Evolutionary conservation across 2,888 invertebrate genomes (phyloP).

Genomic region (Tetranychus truncatus): DNA sequence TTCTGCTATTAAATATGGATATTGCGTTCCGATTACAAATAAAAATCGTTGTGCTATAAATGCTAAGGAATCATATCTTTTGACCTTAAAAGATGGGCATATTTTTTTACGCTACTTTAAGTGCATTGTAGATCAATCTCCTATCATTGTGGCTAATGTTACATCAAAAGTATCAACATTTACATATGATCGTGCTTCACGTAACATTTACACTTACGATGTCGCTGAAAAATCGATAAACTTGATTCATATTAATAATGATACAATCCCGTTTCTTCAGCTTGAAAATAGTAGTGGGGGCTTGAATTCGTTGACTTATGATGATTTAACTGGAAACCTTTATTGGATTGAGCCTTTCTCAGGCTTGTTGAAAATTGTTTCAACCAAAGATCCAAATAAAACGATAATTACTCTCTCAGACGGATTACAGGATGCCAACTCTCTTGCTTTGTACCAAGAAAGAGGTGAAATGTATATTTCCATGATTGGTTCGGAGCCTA

Average conservation of each 20-base stretch:
- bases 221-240: background rate
- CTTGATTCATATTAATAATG: background rate
- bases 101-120: background rate
- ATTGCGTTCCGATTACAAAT: background rate
- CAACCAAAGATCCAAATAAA: background rate
- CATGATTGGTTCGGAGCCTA: background rate
- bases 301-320: background rate
- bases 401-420: background rate
- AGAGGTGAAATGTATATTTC: slow-evolving; percentile 4
- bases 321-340: background rate
- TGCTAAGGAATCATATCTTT: background rate
- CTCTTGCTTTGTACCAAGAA: background rate
- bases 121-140: background rate
- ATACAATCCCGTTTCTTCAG: background rate
- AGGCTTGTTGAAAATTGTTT: background rate
- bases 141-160: background rate
- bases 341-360: background rate
- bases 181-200: background rate
- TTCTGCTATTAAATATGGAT: background rate
- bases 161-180: background rate
- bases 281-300: background rate
- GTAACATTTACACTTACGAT: background rate
- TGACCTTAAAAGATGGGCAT: background rate
- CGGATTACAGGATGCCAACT: background rate
- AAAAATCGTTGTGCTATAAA: background rate